Evolutionary conservation across 2,797 vertebrate genomes (phyloP).

Genomic region (Sebastes iracundus): DNA sequence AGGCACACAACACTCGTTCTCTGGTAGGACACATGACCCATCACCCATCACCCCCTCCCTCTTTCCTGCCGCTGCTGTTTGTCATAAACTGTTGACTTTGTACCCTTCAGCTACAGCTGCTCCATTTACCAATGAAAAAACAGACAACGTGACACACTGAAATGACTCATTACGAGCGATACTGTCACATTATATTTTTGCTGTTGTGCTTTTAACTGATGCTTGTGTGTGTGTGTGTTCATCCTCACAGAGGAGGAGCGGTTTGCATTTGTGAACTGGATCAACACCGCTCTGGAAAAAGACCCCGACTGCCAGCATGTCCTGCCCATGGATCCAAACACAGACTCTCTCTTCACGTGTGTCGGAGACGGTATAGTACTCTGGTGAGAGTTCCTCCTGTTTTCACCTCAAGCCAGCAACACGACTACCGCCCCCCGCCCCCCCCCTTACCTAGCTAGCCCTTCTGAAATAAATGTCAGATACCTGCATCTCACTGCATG

Average conservation of each 20-base stretch:
- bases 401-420: background rate
- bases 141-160: background rate
- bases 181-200: background rate
- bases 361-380: slow-evolving; percentile 94
- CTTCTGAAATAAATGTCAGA: slow-evolving; percentile 25
- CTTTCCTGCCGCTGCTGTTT: background rate
- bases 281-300: slow-evolving; percentile 95
- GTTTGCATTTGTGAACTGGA: slow-evolving; percentile 98
- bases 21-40: slow-evolving; percentile 80
- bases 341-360: slow-evolving; percentile 89
- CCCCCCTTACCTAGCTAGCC: background rate
- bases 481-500: background rate
- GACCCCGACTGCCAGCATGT: slow-evolving; percentile 92
- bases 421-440: background rate
- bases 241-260: slow-evolving; percentile 92
- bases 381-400: slow-evolving; percentile 85
- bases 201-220: background rate
- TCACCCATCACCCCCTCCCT: background rate
- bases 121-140: slow-evolving; percentile 1
- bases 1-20: slow-evolving; percentile 96
- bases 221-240: background rate
- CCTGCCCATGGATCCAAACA: slow-evolving; percentile 94
- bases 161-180: background rate
- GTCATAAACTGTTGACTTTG: slow-evolving; percentile 30
- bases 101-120: slow-evolving; percentile 5